Percentiles rank a stretch among this genome's conserved stretches.
Conservation (phyloP, 2,888 invertebrate genomes). For the Nycteola revayana region DNA sequence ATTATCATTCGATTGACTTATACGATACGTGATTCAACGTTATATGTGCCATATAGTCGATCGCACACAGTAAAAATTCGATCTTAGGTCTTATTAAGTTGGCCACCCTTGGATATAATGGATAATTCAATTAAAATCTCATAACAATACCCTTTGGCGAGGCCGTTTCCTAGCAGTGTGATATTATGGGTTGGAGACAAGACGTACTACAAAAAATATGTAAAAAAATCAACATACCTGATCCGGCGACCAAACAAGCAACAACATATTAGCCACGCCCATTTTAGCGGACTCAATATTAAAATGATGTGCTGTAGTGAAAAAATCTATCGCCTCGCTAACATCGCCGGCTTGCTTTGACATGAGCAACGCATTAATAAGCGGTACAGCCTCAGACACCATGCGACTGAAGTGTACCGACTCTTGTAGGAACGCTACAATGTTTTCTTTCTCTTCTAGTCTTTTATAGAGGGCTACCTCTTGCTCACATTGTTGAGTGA, state of each 20-base stretch:
- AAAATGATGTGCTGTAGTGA: slow-evolving; percentile 90
- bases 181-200: no score
- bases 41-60: no score
- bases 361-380: slow-evolving; percentile 88
- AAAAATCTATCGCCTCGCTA: slow-evolving; percentile 93
- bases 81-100: no score
- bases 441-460: slow-evolving; percentile 81
- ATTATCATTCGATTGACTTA: no score
- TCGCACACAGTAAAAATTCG: no score
- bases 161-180: no score
- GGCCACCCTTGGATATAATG: no score
- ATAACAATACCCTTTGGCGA: no score
- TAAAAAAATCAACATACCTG: slow-evolving; percentile 60
- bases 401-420: slow-evolving; percentile 78
- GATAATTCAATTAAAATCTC: no score
- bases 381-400: slow-evolving; percentile 68
- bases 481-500: slow-evolving; percentile 68
- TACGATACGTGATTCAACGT: no score
- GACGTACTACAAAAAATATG: no score
- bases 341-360: slow-evolving; percentile 90
- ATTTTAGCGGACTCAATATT: slow-evolving; percentile 87
- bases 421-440: slow-evolving; percentile 88
- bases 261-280: slow-evolving; percentile 89
- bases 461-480: slow-evolving; percentile 74
- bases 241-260: slow-evolving; percentile 91